A percentile compares a stretch with the other conserved stretches of the same genome.
Conservation (phyloP, 2,113 vertebrate genomes). For the Microcebus lehilahytsara region DNA sequence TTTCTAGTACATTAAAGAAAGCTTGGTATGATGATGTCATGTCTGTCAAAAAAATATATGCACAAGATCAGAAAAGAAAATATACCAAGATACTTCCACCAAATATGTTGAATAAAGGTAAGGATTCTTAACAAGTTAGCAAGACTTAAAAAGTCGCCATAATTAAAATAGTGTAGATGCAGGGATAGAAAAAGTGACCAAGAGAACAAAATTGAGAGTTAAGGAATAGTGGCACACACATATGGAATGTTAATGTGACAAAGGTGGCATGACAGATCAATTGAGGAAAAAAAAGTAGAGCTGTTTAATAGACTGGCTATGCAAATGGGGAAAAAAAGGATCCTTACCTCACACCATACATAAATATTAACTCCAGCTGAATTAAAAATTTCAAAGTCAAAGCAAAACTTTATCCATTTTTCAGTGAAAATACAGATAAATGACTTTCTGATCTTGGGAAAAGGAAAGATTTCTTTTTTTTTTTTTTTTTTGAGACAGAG, state of each 20-base stretch:
- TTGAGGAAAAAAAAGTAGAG: neutral
- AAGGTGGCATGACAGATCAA: neutral
- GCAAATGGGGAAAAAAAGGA: neutral
- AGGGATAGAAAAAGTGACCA: neutral
- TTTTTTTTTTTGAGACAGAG: no score
- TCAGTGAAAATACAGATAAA: neutral
- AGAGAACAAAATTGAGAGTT: neutral
- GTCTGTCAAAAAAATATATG: neutral
- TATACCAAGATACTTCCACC: neutral
- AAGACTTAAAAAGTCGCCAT: neutral
- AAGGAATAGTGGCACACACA: neutral
- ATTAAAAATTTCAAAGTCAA: neutral
- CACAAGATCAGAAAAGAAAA: neutral
- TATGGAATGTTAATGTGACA: neutral
- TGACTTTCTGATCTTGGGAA: neutral
- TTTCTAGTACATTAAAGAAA: neutral
- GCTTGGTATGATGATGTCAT: neutral
- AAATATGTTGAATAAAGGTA: neutral
- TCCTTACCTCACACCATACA: neutral
- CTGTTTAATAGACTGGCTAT: neutral
- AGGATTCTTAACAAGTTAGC: neutral
- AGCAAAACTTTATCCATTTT: constrained; percentile 23
- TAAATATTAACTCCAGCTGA: neutral
- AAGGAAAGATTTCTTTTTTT: neutral
- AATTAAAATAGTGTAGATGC: neutral